Percentiles rank a stretch among this genome's conserved stretches.
Conservation (phyloP, 2,888 invertebrate genomes). For the Ecliptopera silaceata region DNA sequence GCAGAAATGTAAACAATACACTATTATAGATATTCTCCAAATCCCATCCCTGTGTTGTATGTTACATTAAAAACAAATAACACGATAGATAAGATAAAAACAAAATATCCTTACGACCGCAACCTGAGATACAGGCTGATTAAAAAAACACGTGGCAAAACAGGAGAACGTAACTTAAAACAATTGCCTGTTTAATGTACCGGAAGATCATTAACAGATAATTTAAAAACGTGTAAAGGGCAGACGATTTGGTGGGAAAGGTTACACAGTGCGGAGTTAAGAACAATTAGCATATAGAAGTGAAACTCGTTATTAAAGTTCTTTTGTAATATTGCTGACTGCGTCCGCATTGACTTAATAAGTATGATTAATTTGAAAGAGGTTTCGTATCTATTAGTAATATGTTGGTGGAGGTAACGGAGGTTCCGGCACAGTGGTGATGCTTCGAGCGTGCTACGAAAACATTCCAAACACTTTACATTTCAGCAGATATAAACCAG, state of each 20-base stretch:
- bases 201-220: slow-evolving; percentile 38
- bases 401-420: not conserved
- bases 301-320: not conserved
- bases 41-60: not conserved
- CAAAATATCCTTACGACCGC: slow-evolving; percentile 14
- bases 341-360: no score
- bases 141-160: slow-evolving; percentile 30
- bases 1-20: no score
- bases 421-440: slow-evolving; percentile 3
- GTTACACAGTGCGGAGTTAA: slow-evolving; percentile 21
- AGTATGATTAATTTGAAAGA: not conserved
- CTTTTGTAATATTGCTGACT: no score
- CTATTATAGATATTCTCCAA: no score
- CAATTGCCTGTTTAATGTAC: slow-evolving; percentile 34
- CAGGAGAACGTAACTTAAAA: slow-evolving; percentile 32
- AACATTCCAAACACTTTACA: slow-evolving; percentile 66
- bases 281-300: not conserved
- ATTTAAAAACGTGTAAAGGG: slow-evolving; percentile 43
- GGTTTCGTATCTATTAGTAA: slow-evolving; percentile 3
- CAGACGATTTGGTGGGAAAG: slow-evolving; percentile 36
- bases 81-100: slow-evolving; percentile 7
- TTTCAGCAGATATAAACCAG: slow-evolving; percentile 70
- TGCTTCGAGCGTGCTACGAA: slow-evolving; percentile 52
- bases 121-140: slow-evolving; percentile 1
- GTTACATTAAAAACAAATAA: not conserved